phyloP scores from a whole-genome alignment of 1,140 invertebrate genomes.

The Tetragonula clypearis region DNA sequence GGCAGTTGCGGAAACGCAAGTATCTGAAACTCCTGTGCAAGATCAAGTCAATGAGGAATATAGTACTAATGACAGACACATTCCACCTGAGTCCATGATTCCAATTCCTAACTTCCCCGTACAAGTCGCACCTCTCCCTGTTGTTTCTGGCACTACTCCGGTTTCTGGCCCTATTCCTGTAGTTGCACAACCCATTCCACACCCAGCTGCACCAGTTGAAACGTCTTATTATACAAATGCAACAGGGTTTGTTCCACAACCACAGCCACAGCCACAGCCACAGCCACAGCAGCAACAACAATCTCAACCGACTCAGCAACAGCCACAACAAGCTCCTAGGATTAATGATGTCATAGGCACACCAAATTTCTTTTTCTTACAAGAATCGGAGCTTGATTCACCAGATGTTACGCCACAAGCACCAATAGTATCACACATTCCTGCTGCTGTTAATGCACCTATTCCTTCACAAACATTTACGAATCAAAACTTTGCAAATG shows the following conservation, averaged over 20 bases:
- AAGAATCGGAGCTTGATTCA: conserved; percentile 89
- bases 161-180: conserved; percentile 75
- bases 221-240: conserved; percentile 75
- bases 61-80: conserved; percentile 73
- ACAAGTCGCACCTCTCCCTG: conserved; percentile 73
- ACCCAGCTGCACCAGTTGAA: conserved; percentile 72
- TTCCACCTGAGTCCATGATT: conserved; percentile 76
- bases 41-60: conserved; percentile 74
- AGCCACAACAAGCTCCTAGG: conserved; percentile 83
- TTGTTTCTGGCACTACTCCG: conserved; percentile 76
- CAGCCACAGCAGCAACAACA: conserved; percentile 80
- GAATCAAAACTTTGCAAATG: conserved; percentile 86
- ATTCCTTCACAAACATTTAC: conserved; percentile 91
- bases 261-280: conserved; percentile 71
- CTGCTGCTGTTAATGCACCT: conserved; percentile 82
- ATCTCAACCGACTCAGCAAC: conserved; percentile 75
- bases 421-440: conserved; percentile 80
- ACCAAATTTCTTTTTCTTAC: conserved; percentile 89
- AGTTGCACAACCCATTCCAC: conserved; percentile 76
- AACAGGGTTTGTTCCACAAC: conserved; percentile 73
- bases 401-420: conserved; percentile 81
- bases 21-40: conserved; percentile 55
- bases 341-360: conserved; percentile 88
- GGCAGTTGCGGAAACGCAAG: conserved; percentile 56
- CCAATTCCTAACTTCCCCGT: conserved; percentile 76